Evolutionary conservation across 2,797 vertebrate species (phyloP), one percentile per base, ranked within the genome.

Genomic region (Halcyon leucocephala): DNA sequence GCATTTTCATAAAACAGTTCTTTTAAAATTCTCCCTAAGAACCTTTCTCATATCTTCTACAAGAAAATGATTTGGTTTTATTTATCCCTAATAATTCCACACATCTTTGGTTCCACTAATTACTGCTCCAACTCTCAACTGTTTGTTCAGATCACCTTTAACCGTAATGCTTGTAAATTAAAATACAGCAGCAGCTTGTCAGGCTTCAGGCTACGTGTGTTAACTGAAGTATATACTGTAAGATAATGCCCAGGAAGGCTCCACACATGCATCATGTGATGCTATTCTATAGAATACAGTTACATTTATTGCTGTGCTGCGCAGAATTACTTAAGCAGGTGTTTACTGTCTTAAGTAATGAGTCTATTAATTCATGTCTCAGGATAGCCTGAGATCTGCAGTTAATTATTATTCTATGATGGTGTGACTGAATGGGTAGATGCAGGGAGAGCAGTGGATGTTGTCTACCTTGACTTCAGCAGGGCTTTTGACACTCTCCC

Each of bases 101-200:
- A 91, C 62, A 60, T 94, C 15, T 67, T 89, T 96, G 81, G n/a
- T 93, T 86, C 39, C 12, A 21, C 41, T 90, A 93, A 95, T 94
- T 97, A 95, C 88, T 73, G 58, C 54, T 95, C 84, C 92, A 92
- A 2, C 86, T 97, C 91, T 95, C 71, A 73, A 12, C 88, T 97
- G 51, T 71, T 94, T 96, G 81, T 96, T 93, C 86, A 82, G 46
- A 90, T 95, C 77, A 94, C 89, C 70, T 95, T 96, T 94, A 93
- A 70, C 82, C 42, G 55, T 67, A 71, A 73, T 92, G 74, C 73
- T 33, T 79, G 72, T 83, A 85, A 91, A 94, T 96, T 61, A 94
- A 89, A 95, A 92, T 76, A 66, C 37, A 93, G 29, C 57, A 84
- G 8, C 60, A 66, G 42, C 58, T 62, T 95, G 67, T 95, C 86